A percentile compares a stretch with the other conserved stretches of the same genome.
These are phyloP conservation scores for Nephotettix cincticeps DNA, from an alignment of 1,140 invertebrate species.

Conservation along the genomic window DNA sequence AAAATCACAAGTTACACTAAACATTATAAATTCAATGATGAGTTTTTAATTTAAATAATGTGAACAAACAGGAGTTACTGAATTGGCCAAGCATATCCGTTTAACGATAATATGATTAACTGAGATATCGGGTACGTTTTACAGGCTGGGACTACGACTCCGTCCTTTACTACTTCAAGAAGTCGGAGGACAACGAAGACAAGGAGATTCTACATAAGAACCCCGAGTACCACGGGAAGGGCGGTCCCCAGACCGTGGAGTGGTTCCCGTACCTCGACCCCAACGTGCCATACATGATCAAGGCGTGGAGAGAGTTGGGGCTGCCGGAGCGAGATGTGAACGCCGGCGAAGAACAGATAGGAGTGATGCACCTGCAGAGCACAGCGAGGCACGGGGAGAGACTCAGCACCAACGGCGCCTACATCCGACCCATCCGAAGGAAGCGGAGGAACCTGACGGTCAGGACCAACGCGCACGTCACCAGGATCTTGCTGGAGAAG, in stretches of 20 bases:
- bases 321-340: slow-evolving; percentile 37
- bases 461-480: slow-evolving; percentile 64
- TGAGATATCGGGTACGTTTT: neutral
- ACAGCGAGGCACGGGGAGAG: slow-evolving; percentile 62
- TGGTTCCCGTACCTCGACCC: slow-evolving; percentile 59
- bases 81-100: no score
- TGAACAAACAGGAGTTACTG: no score
- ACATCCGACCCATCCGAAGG: slow-evolving; percentile 66
- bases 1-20: no score
- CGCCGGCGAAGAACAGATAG: slow-evolving; percentile 25
- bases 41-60: no score
- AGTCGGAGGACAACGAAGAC: slow-evolving; percentile 58
- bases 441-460: slow-evolving; percentile 68
- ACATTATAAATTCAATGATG: no score
- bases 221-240: slow-evolving; percentile 54
- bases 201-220: slow-evolving; percentile 40
- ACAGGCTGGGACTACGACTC: slow-evolving; percentile 68
- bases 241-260: slow-evolving; percentile 62
- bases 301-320: slow-evolving; percentile 58
- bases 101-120: no score
- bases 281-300: slow-evolving; percentile 54
- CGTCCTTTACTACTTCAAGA: slow-evolving; percentile 78
- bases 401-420: slow-evolving; percentile 69
- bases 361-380: slow-evolving; percentile 57
- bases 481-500: slow-evolving; percentile 62